phyloP scores from a whole-genome alignment of 1,140 invertebrate species.

The Bicyclus anynana region DNA sequence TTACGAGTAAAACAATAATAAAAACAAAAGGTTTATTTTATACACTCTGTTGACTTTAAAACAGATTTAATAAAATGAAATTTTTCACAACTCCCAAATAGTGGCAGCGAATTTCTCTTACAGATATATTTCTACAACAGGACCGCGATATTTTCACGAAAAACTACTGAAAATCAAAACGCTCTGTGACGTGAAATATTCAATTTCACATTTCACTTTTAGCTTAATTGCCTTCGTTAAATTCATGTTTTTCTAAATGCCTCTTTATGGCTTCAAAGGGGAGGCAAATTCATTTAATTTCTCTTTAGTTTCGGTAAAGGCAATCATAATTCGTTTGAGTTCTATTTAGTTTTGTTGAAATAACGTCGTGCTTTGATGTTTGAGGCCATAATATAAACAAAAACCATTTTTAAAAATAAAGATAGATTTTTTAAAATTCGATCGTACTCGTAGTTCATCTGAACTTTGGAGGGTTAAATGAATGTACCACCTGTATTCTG shows the following conservation, averaged over 20 bases:
- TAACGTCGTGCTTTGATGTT: background rate
- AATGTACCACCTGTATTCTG: too few species aligned
- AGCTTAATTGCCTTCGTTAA: constrained; percentile 5
- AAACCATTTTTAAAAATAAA: background rate
- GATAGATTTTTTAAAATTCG: background rate
- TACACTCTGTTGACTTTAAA: too few species aligned
- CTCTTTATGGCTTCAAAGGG: background rate
- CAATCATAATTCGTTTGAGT: background rate
- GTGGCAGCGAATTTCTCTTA: too few species aligned
- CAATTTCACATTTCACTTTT: constrained; percentile 3
- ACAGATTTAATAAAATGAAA: too few species aligned
- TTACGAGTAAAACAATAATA: too few species aligned
- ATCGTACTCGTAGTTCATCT: background rate
- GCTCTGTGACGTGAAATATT: constrained; percentile 4
- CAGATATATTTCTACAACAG: too few species aligned
- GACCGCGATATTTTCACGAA: background rate
- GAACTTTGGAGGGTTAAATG: background rate
- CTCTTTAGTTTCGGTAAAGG: background rate
- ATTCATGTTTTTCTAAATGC: background rate
- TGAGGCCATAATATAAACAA: background rate
- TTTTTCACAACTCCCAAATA: too few species aligned
- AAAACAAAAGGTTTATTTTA: too few species aligned
- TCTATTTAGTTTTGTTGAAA: background rate
- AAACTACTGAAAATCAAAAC: background rate
- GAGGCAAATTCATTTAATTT: background rate